These are phyloP conservation scores for Euproctis similis DNA, from an alignment of 2,888 invertebrate genomes.

Conservation along the genomic window DNA sequence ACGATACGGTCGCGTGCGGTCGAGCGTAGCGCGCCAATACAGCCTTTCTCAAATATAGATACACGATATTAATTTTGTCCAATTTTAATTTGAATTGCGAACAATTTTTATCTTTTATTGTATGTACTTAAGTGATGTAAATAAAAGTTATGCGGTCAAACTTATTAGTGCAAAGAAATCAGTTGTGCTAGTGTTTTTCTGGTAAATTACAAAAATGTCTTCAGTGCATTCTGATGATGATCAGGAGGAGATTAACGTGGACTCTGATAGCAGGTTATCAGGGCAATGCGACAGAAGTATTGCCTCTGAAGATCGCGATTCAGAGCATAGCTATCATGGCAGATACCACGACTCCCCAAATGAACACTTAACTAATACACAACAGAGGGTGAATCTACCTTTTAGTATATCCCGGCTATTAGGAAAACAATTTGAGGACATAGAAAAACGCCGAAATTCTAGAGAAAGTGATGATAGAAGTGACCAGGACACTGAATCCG, in stretches of 20 bases:
- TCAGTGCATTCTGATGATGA: conserved; percentile 78
- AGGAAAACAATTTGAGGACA: conserved; percentile 84
- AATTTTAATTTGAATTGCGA: conserved; percentile 22
- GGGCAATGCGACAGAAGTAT: conserved; percentile 67
- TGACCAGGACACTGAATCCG: conserved; percentile 69
- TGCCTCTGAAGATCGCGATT: conserved; percentile 74
- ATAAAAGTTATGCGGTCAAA: conserved; percentile 24
- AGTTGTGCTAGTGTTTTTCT: conserved; percentile 44
- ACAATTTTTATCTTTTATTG: conserved; percentile 12
- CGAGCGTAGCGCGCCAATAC: conserved; percentile 48
- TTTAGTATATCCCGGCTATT: conserved; percentile 89
- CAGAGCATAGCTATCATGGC: conserved; percentile 72
- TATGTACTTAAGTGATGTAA: conserved; percentile 16
- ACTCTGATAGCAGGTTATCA: conserved; percentile 79
- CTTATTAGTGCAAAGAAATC: conserved; percentile 22
- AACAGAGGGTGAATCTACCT: conserved; percentile 77
- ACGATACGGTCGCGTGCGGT: conserved; percentile 59
- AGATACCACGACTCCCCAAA: conserved; percentile 66
- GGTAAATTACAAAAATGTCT: conserved; percentile 48
- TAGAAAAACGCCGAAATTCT: conserved; percentile 69
- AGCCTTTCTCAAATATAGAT: conserved; percentile 40
- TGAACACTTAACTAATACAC: conserved; percentile 69
- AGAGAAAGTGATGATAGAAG: conserved; percentile 70
- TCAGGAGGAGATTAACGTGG: conserved; percentile 80
- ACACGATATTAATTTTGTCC: conserved; percentile 24